Evolutionary conservation across 2,797 vertebrate genomes (phyloP).

Genomic region (Lagocephalus sceleratus): DNA sequence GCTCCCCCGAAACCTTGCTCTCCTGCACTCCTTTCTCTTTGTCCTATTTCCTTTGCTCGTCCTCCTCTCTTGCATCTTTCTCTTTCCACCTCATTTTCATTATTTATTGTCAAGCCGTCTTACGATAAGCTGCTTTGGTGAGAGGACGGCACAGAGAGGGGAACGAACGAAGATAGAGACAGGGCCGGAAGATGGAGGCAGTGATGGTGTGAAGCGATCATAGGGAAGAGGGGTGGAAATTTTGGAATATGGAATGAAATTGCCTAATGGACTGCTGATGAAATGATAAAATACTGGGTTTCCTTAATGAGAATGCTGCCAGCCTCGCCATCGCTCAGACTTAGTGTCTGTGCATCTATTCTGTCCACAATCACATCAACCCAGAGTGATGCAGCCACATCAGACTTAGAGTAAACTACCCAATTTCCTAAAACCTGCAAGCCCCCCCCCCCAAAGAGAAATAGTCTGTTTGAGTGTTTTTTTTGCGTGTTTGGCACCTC

Average conservation of each 20-base stretch:
- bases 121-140: slow-evolving; percentile 59
- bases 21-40: slow-evolving; percentile 27
- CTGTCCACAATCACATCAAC: slow-evolving; percentile 36
- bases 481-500: slow-evolving; percentile 21
- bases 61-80: slow-evolving; percentile 18
- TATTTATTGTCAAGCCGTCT: slow-evolving; percentile 56
- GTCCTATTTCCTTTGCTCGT: slow-evolving; percentile 46
- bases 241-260: slow-evolving; percentile 58
- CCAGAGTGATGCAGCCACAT: slow-evolving; percentile 25
- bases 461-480: slow-evolving; percentile 5
- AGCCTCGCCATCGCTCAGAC: slow-evolving; percentile 12
- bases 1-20: slow-evolving; percentile 34
- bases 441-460: slow-evolving; percentile 15
- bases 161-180: slow-evolving; percentile 37
- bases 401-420: slow-evolving; percentile 27
- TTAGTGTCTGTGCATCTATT: slow-evolving; percentile 42
- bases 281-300: slow-evolving; percentile 59
- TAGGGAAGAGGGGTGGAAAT: slow-evolving; percentile 23
- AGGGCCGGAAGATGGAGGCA: slow-evolving; percentile 33
- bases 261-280: slow-evolving; percentile 56
- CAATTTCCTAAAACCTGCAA: slow-evolving; percentile 33
- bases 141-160: slow-evolving; percentile 22
- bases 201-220: background rate
- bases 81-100: slow-evolving; percentile 48
- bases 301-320: slow-evolving; percentile 49